These are phyloP conservation scores for Papilio protenor DNA, from an alignment of 2,888 invertebrate species.

Conservation along the genomic window DNA sequence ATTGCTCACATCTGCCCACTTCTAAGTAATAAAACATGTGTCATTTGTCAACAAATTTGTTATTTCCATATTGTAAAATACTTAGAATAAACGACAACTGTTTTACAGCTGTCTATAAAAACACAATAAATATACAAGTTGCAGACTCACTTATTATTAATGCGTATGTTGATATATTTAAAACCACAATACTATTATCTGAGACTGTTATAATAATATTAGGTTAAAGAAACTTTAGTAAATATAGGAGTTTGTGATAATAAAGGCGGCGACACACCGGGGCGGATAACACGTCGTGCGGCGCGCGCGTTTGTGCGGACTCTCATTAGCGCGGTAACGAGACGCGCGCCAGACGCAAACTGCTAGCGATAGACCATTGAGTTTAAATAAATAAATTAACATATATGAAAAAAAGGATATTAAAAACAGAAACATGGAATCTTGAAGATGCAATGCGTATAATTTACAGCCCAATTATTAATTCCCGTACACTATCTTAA, in stretches of 20 bases:
- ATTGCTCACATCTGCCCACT: conserved; percentile 14
- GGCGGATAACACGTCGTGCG: conserved; percentile 50
- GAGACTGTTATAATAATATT: background rate
- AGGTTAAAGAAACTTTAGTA: background rate
- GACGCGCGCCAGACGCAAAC: conserved; percentile 45
- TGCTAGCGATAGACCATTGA: conserved; percentile 38
- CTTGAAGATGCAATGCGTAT: background rate
- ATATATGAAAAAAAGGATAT: background rate
- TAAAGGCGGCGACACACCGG: conserved; percentile 46
- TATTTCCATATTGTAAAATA: background rate
- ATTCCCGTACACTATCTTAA: background rate
- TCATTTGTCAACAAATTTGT: conserved; percentile 7
- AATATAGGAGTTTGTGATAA: background rate
- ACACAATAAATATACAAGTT: background rate
- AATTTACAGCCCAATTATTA: background rate
- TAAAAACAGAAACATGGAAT: background rate
- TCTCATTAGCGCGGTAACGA: conserved; percentile 59
- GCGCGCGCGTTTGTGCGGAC: conserved; percentile 53
- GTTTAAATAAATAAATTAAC: background rate
- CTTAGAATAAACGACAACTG: background rate
- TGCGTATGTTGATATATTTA: background rate
- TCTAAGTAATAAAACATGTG: conserved; percentile 14
- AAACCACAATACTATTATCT: background rate
- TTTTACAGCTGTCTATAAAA: background rate
- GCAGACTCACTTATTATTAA: background rate